Evolutionary conservation across 1,140 invertebrate genomes (phyloP), one percentile per base, ranked within the genome.

Genomic region (Bactericera cockerelli): DNA sequence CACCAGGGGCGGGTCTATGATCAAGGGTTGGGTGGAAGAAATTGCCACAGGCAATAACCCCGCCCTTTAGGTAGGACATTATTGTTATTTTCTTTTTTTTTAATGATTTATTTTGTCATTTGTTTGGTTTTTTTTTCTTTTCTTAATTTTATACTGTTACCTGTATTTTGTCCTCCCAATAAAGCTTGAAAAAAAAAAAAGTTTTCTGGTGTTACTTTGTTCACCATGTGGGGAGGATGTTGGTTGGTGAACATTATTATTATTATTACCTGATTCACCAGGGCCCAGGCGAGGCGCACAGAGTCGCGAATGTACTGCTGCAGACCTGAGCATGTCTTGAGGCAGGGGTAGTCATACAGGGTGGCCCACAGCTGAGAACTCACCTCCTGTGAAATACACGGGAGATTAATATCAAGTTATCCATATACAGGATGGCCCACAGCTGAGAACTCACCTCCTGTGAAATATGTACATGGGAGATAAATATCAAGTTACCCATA

Each of bases 291-390:
- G 8, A 85, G 65, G 31, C 76, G 72, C 16, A 84, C 79, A 64
- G 81, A 82, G 26, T 79, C 76, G 42, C 74, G 66, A 3, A 84
- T 77, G 66, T 85, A 87, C 38, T 75, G 74, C 42, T 76, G 68
- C 11, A 87, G 71, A 42, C 78, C 80, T 19, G 73, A 64, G 65
- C 81, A 85, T 10, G 70, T 67, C 66, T 79, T 81, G 10, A 87
- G 71, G 66, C 79, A 81, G 2, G 84, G 84, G 68, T 86, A 87
- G 69, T 87, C 85, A 66, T 83, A 85, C 16, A 87, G 70, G 1
- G 84, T 87, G 11, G 77, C 76, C 74, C 79, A 82, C 39, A 84
- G 76, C 65, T 82, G 80, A 56, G 73, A 70, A 57, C 76, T 77
- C 1, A 84, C 81, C 61, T 83, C 80, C 81, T 83, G 67, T 13